These are phyloP conservation scores for Strigamia maritima DNA, from an alignment of 2,888 invertebrate genomes.

Conservation along the genomic window DNA sequence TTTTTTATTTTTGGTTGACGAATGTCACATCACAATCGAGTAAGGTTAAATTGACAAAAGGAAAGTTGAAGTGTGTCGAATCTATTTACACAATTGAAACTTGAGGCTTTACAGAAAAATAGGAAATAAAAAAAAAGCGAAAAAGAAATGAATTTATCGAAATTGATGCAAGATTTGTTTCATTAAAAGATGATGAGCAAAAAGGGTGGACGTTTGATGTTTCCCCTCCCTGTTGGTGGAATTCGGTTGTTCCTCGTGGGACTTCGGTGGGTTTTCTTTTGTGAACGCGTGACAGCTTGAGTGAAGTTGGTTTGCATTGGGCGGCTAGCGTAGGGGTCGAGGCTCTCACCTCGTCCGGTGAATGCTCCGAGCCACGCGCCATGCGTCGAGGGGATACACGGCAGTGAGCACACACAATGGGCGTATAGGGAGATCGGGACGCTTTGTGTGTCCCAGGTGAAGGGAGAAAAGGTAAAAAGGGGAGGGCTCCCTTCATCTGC, in stretches of 20 bases:
- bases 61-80: not conserved
- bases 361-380: conserved; percentile 35
- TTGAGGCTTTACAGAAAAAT: not conserved
- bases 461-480: conserved; percentile 35
- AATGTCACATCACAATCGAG: conserved; percentile 5
- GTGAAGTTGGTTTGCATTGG: conserved; percentile 38
- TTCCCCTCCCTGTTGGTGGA: conserved; percentile 8
- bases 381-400: conserved; percentile 29
- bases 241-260: conserved; percentile 25
- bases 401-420: conserved; percentile 38
- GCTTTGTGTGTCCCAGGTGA: conserved; percentile 37
- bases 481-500: conserved; percentile 22
- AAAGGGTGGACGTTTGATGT: not conserved
- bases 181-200: not conserved
- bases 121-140: not conserved
- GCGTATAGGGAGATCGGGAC: conserved; percentile 26
- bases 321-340: conserved; percentile 26
- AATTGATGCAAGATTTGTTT: not conserved
- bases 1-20: not conserved
- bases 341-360: conserved; percentile 35
- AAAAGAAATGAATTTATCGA: too few relatives aligned
- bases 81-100: conserved; percentile 19
- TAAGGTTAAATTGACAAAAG: conserved; percentile 1
- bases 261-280: conserved; percentile 21
- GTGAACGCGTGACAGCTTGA: conserved; percentile 38